Percentiles rank a stretch among this genome's conserved stretches.
Evolutionary conservation across 2,888 invertebrate species (phyloP).

Genomic region (Podotricha telesiphe): DNA sequence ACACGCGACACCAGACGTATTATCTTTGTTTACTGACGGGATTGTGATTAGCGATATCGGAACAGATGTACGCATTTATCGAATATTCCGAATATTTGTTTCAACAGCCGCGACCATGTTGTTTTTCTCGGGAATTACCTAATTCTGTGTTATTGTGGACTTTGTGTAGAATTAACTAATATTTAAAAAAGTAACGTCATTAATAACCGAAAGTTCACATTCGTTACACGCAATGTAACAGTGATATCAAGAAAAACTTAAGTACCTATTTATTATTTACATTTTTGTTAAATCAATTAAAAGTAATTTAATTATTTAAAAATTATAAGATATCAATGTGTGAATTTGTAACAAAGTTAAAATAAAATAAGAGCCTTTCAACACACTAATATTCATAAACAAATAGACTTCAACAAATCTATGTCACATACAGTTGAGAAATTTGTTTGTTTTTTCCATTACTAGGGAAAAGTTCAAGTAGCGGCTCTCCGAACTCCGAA

Average conservation of each 20-base stretch:
- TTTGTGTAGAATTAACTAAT: neutral
- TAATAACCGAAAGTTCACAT: neutral
- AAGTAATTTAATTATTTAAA: neutral
- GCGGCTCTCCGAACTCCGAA: constrained; percentile 49
- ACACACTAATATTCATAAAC: neutral
- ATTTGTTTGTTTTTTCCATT: constrained; percentile 38
- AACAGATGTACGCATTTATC: neutral
- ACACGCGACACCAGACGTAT: constrained; percentile 9
- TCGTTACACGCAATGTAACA: neutral
- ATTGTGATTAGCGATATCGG: constrained; percentile 19
- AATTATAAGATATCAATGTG: neutral
- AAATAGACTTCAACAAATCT: constrained; percentile 7
- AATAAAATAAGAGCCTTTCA: neutral
- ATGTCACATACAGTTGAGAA: constrained; percentile 40
- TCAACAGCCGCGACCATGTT: neutral
- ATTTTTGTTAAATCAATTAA: neutral
- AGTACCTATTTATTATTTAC: too few species aligned
- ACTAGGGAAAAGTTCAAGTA: constrained; percentile 41
- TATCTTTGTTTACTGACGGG: constrained; percentile 27
- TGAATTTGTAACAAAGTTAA: too few species aligned
- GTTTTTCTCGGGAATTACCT: neutral
- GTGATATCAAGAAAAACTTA: too few species aligned
- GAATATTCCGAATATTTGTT: neutral
- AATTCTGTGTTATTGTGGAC: neutral
- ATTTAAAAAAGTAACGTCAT: neutral